Evolutionary conservation across 2,888 invertebrate species (phyloP).

Genomic region (Cryptus viduatorius): DNA sequence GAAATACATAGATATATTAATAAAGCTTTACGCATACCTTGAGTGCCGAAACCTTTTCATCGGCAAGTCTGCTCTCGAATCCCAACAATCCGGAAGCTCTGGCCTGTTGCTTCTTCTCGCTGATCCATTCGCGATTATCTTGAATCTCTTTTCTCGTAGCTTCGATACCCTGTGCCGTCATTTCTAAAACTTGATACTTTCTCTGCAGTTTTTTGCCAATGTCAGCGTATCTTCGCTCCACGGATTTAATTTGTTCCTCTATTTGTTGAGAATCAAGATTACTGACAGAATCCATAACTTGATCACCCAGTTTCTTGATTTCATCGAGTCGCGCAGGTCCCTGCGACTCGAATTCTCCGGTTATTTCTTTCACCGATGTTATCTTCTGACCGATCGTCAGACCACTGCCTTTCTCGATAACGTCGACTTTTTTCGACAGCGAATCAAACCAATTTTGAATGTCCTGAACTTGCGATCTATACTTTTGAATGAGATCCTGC

Average conservation of each 20-base stretch:
- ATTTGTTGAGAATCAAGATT: conserved; percentile 96
- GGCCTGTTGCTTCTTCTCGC: conserved; percentile 89
- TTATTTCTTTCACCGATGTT: conserved; percentile 90
- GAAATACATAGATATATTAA: not conserved
- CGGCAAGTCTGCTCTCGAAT: conserved; percentile 91
- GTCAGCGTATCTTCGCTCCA: conserved; percentile 94
- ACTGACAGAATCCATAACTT: conserved; percentile 92
- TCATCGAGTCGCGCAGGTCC: conserved; percentile 90
- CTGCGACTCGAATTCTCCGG: conserved; percentile 90
- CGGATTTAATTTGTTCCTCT: conserved; percentile 94
- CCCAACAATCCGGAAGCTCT: conserved; percentile 90
- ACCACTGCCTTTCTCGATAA: conserved; percentile 93
- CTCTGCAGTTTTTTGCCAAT: conserved; percentile 93
- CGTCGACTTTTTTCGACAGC: conserved; percentile 92
- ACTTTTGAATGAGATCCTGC: conserved; percentile 92
- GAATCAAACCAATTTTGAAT: conserved; percentile 94
- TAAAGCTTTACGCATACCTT: conserved; percentile 84
- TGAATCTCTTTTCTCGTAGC: conserved; percentile 93
- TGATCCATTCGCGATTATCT: conserved; percentile 92
- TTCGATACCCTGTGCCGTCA: conserved; percentile 93
- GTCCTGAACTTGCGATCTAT: conserved; percentile 90
- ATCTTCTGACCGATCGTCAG: conserved; percentile 93
- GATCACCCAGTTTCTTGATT: conserved; percentile 89
- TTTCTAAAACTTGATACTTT: conserved; percentile 93
- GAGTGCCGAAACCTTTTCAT: conserved; percentile 90